Conservation (phyloP, 2,888 invertebrate genomes). For the Balanococcus diminutus region DNA sequence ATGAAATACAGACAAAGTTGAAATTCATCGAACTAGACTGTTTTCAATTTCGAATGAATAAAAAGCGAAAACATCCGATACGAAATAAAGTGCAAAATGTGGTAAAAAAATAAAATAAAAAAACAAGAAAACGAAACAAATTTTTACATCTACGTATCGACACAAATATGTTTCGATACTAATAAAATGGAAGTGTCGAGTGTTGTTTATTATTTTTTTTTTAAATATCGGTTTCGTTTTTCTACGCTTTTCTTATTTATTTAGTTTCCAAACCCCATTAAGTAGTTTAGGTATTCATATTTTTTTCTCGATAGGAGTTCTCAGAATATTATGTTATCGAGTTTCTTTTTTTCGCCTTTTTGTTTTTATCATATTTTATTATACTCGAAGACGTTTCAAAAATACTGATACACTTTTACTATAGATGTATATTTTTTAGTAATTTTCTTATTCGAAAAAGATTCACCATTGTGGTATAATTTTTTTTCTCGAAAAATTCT, state of each 20-base stretch:
- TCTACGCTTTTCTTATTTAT: slow-evolving; percentile 21
- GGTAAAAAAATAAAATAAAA: slow-evolving; percentile 17
- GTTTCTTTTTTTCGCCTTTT: not conserved
- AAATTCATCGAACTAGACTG: slow-evolving; percentile 37
- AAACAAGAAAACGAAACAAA: slow-evolving; percentile 18
- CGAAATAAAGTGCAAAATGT: slow-evolving; percentile 37
- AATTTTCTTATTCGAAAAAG: too few species aligned
- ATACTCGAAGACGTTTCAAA: too few species aligned
- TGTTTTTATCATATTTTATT: not conserved
- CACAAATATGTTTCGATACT: slow-evolving; percentile 35
- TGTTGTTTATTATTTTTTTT: slow-evolving; percentile 40
- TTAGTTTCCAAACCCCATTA: slow-evolving; percentile 20
- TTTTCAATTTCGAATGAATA: slow-evolving; percentile 35
- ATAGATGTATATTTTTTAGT: too few species aligned
- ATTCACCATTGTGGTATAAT: too few species aligned
- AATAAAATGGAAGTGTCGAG: slow-evolving; percentile 35
- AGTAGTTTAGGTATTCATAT: slow-evolving; percentile 25
- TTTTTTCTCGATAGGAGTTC: not conserved
- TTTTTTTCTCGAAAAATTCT: too few species aligned
- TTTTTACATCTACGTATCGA: slow-evolving; percentile 28
- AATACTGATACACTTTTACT: too few species aligned
- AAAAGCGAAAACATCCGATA: slow-evolving; percentile 31
- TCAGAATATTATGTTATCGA: too few species aligned
- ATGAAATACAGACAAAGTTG: slow-evolving; percentile 16
- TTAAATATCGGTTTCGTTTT: slow-evolving; percentile 35